Evolutionary conservation across 2,797 vertebrate genomes (phyloP).

Genomic region (Euphonia xanthogaster): DNA sequence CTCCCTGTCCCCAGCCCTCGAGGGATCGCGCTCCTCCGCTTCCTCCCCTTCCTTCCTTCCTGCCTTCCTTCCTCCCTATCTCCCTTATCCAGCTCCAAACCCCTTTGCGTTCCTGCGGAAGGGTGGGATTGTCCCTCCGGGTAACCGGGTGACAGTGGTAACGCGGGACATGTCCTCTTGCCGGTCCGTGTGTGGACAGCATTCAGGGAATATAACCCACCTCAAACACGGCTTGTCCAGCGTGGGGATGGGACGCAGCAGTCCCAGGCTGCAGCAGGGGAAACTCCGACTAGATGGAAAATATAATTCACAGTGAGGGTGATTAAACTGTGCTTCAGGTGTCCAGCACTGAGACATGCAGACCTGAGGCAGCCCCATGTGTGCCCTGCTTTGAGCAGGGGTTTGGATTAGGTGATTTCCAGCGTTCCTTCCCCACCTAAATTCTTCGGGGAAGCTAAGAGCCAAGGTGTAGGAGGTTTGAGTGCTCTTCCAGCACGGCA

Average conservation of each 20-base stretch:
- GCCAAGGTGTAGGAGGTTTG: neutral
- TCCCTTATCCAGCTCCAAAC: neutral
- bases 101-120: neutral
- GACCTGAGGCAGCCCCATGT: fast-evolving
- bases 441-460: neutral
- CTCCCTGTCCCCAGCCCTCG: fast-evolving
- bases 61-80: too few relatives aligned
- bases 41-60: neutral
- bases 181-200: fast-evolving
- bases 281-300: neutral
- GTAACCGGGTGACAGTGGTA: too few relatives aligned
- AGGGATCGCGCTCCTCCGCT: fast-evolving
- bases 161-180: fast-evolving
- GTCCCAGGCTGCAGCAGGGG: neutral
- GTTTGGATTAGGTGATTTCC: neutral
- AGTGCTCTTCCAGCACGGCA: neutral
- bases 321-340: neutral
- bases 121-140: neutral
- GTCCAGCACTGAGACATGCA: fast-evolving
- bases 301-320: fast-evolving
- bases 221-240: neutral
- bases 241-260: neutral
- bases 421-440: fast-evolving
- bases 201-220: fast-evolving
- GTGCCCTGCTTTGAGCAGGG: neutral